Percentiles rank a stretch among this genome's conserved stretches.
phyloP scores from a whole-genome alignment of 2,797 vertebrate genomes.

The Pipistrellus kuhlii region DNA sequence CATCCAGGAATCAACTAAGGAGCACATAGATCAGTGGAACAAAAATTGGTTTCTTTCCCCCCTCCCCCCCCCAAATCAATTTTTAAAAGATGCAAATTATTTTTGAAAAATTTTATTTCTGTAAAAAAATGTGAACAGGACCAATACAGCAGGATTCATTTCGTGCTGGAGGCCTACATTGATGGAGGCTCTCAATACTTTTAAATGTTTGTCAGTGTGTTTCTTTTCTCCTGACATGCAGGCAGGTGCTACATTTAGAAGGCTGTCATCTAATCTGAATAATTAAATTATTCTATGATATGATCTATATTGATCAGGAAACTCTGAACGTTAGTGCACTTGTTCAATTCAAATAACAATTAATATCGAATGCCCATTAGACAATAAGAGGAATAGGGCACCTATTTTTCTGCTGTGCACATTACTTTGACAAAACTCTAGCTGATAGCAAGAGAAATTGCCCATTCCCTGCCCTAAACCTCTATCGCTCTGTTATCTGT shows the following conservation, averaged over 20 bases:
- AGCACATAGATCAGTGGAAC: not conserved
- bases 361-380: not conserved
- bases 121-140: not conserved
- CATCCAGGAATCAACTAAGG: not conserved
- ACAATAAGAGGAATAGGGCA: not conserved
- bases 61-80: not conserved
- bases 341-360: not conserved
- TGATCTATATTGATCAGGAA: not conserved
- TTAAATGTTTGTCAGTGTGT: not conserved
- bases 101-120: not conserved
- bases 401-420: not conserved
- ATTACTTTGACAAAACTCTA: not conserved
- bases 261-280: not conserved
- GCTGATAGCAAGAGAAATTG: not conserved
- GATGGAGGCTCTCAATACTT: not conserved
- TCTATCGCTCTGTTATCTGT: not conserved
- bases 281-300: not conserved
- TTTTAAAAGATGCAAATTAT: not conserved
- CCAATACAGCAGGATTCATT: not conserved
- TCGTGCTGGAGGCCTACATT: not conserved
- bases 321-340: not conserved
- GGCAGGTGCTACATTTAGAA: not conserved
- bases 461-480: not conserved
- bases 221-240: not conserved
- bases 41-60: not conserved